A percentile compares a stretch with the other conserved stretches of the same genome.
Conservation (phyloP, 2,113 vertebrate species). For the Trochalopteron elliotii region DNA sequence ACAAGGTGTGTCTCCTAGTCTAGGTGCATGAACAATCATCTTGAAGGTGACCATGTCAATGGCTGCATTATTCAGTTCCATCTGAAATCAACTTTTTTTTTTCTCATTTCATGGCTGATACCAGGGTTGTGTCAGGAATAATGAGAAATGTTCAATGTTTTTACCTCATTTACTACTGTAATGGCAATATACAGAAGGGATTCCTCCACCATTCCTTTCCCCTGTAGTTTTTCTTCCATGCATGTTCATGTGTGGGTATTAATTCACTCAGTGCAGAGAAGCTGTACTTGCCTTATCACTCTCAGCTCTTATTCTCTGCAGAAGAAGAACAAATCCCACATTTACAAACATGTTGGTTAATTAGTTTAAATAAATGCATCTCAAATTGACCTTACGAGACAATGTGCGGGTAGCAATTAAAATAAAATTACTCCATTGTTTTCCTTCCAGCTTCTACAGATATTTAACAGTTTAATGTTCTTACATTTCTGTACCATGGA, state of each 20-base stretch:
- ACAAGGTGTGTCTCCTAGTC: neutral
- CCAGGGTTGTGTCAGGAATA: neutral
- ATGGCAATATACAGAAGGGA: neutral
- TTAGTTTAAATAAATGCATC: slow-evolving; percentile 41
- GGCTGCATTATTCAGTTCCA: neutral
- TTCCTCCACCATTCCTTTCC: neutral
- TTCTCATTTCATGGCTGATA: neutral
- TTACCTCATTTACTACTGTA: neutral
- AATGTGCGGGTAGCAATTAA: neutral
- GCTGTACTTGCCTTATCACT: neutral
- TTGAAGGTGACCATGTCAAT: neutral
- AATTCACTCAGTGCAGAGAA: neutral
- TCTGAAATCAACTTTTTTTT: neutral
- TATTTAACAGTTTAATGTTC: neutral
- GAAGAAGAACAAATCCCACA: neutral
- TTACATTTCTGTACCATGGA: neutral
- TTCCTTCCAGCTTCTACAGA: neutral
- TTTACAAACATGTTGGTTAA: slow-evolving; percentile 31
- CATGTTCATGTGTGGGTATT: neutral
- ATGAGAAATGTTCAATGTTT: neutral
- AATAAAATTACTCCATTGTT: neutral
- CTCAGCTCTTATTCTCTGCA: neutral
- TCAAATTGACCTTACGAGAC: slow-evolving; percentile 21
- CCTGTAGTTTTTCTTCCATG: neutral
- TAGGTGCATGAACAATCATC: neutral